Percentiles rank a stretch among this genome's conserved stretches.
Conservation (phyloP, 2,113 vertebrate species). For the Montifringilla adamsi region DNA sequence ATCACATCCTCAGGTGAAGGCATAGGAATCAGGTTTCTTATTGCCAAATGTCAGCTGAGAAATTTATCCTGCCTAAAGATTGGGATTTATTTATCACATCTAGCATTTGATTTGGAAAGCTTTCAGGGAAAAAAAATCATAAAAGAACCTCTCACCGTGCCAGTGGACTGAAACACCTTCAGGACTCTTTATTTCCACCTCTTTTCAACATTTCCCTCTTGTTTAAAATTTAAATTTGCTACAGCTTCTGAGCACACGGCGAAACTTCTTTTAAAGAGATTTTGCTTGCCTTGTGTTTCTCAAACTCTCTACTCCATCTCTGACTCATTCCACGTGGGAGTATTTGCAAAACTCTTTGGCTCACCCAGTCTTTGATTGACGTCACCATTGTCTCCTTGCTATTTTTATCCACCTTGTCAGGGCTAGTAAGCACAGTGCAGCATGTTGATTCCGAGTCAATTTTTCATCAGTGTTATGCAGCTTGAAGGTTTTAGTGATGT, state of each 20-base stretch:
- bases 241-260: background rate
- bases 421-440: conserved; percentile 23
- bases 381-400: conserved; percentile 48
- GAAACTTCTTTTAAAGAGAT: conserved; percentile 38
- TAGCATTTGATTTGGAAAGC: background rate
- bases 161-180: background rate
- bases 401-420: conserved; percentile 49
- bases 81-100: background rate
- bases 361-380: conserved; percentile 38
- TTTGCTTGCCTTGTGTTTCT: conserved; percentile 58
- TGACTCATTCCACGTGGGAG: conserved; percentile 56
- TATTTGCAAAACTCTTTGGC: conserved; percentile 47
- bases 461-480: conserved; percentile 46
- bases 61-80: background rate
- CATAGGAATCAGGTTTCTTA: background rate
- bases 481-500: conserved; percentile 47
- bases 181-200: accelerated
- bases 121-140: background rate
- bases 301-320: conserved; percentile 26
- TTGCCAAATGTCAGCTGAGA: background rate
- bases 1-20: background rate
- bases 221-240: conserved; percentile 9
- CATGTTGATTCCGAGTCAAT: conserved; percentile 19
- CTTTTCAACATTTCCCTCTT: background rate
- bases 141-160: background rate